Evolutionary conservation across 2,113 vertebrate species (phyloP).

Genomic region (Hipposideros armiger): DNA sequence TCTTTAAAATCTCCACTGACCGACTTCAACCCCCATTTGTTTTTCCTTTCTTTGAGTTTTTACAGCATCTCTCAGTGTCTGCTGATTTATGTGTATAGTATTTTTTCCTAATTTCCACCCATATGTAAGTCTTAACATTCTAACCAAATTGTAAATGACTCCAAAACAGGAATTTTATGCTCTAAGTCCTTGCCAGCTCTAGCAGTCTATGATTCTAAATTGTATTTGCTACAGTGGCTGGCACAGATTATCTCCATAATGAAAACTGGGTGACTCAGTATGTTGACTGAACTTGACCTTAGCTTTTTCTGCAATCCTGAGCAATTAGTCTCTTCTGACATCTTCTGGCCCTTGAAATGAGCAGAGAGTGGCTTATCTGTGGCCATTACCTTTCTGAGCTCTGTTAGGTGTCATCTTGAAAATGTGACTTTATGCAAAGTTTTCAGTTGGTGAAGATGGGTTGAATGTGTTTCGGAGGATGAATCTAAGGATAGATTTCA

Average conservation of each 20-base stretch:
- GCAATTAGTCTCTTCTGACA: background rate
- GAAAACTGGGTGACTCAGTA: background rate
- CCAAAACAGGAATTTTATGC: background rate
- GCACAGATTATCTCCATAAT: background rate
- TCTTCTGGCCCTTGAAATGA: background rate
- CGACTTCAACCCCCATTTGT: background rate
- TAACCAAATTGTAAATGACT: background rate
- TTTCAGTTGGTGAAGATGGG: background rate
- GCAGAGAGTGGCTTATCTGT: background rate
- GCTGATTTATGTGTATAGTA: background rate
- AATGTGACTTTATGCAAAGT: background rate
- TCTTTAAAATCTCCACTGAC: background rate
- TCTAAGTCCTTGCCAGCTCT: background rate
- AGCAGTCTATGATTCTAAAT: background rate
- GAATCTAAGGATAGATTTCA: slow-evolving; percentile 8
- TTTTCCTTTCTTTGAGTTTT: background rate
- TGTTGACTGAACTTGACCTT: background rate
- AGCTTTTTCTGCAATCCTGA: background rate
- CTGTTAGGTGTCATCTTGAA: background rate
- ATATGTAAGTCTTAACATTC: background rate
- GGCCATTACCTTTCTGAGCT: background rate
- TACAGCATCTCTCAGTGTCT: background rate
- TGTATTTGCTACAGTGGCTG: background rate
- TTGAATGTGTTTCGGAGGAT: slow-evolving; percentile 1
- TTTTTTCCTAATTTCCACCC: background rate